These are phyloP conservation scores for Chelonus insularis DNA, from an alignment of 1,140 invertebrate species.

Conservation along the genomic window DNA sequence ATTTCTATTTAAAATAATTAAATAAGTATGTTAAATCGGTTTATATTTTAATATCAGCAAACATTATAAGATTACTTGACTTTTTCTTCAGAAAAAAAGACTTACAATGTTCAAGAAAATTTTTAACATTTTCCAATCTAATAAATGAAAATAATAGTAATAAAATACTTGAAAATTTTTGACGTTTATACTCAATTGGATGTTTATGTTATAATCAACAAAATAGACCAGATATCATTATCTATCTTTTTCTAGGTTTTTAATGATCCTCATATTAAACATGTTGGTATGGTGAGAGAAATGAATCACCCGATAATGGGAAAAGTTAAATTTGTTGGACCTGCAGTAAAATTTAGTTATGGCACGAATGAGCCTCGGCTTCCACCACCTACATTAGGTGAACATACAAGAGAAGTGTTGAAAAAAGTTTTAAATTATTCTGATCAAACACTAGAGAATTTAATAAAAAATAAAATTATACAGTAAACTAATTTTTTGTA, in stretches of 20 bases:
- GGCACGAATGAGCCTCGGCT: slow-evolving; percentile 69
- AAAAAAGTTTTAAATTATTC: slow-evolving; percentile 70
- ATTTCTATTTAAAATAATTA: no score
- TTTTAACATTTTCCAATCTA: no score
- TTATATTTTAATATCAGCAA: no score
- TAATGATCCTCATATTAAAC: slow-evolving; percentile 80
- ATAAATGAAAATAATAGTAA: no score
- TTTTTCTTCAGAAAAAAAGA: no score
- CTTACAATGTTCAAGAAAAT: no score
- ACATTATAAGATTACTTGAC: no score
- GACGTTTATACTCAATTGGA: no score
- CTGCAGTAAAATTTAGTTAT: slow-evolving; percentile 79
- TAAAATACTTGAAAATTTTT: no score
- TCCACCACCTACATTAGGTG: slow-evolving; percentile 83
- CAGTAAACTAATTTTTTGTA: slow-evolving; percentile 43
- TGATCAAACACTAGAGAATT: slow-evolving; percentile 63
- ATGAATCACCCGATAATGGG: slow-evolving; percentile 73
- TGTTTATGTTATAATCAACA: no score
- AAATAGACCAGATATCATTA: no score
- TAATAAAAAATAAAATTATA: slow-evolving; percentile 63
- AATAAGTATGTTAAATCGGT: no score
- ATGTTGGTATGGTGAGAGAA: slow-evolving; percentile 76
- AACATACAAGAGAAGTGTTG: slow-evolving; percentile 84
- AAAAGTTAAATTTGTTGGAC: slow-evolving; percentile 79
- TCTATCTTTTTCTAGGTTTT: slow-evolving; percentile 71